Percentiles rank a stretch among this genome's conserved stretches.
Evolutionary conservation across 2,113 vertebrate genomes (phyloP).

Genomic region (Vireo altiloquus): DNA sequence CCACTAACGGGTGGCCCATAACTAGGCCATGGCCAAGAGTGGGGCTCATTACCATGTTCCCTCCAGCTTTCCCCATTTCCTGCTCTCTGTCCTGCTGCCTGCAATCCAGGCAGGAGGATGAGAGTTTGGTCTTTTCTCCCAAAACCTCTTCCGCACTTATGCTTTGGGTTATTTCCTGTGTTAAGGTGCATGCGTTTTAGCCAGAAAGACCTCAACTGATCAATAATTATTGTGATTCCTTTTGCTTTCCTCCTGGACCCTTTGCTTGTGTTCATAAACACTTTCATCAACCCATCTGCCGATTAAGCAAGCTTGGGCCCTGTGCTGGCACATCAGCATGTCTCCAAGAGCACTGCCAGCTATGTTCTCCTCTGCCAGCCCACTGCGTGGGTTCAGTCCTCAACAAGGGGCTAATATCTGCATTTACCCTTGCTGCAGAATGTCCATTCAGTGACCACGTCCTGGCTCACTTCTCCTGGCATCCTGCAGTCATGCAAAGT

Average conservation of each 20-base stretch:
- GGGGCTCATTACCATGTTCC: neutral
- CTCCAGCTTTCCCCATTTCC: neutral
- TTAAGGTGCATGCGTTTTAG: neutral
- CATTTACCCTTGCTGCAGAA: neutral
- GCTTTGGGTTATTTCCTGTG: neutral
- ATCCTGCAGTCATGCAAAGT: neutral
- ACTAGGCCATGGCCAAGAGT: neutral
- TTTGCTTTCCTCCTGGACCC: neutral
- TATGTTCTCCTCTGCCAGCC: neutral
- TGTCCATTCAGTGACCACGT: rapidly evolving
- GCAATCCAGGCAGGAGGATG: neutral
- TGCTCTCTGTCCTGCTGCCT: neutral
- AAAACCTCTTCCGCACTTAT: neutral
- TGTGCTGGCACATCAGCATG: neutral
- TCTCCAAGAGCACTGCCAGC: neutral
- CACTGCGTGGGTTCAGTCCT: neutral
- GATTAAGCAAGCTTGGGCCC: neutral
- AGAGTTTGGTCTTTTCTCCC: neutral
- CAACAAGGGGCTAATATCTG: neutral
- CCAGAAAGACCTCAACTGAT: neutral
- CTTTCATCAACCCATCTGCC: neutral
- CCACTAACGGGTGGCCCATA: too few species aligned
- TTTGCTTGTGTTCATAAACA: neutral
- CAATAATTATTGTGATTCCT: neutral
- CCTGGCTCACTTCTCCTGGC: neutral